Conservation (phyloP, 92 coral and sea anemone genomes). For the Blastomussa wellsi region DNA sequence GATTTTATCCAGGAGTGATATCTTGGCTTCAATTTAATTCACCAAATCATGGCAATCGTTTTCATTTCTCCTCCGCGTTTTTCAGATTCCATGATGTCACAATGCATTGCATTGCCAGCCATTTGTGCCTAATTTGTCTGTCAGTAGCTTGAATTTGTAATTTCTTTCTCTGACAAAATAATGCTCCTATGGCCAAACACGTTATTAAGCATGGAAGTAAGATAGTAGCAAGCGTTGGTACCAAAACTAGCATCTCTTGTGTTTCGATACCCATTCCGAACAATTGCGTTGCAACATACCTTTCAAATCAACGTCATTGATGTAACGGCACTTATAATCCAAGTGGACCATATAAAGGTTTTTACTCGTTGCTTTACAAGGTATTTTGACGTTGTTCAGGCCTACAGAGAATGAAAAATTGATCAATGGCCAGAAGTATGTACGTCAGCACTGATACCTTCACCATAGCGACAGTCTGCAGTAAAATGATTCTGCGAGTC, state of each 20-base stretch:
- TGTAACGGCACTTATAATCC: background rate
- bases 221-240: background rate
- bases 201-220: background rate
- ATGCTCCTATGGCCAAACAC: background rate
- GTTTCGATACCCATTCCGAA: too few species aligned
- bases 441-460: background rate
- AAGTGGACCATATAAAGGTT: background rate
- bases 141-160: background rate
- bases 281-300: background rate
- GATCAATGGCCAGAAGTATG: background rate
- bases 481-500: background rate
- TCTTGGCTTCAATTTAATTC: too few species aligned
- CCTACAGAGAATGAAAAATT: background rate
- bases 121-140: background rate
- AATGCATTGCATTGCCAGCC: background rate
- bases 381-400: background rate
- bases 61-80: background rate
- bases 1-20: too few species aligned
- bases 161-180: background rate
- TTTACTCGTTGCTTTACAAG: background rate
- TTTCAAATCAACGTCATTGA: background rate
- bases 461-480: background rate
- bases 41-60: background rate
- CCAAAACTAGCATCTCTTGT: background rate
- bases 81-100: too few species aligned